Percentiles rank a stretch among this genome's conserved stretches.
Evolutionary conservation across 2,797 vertebrate genomes (phyloP).

Genomic region (Mormyrus hasselquistii): DNA sequence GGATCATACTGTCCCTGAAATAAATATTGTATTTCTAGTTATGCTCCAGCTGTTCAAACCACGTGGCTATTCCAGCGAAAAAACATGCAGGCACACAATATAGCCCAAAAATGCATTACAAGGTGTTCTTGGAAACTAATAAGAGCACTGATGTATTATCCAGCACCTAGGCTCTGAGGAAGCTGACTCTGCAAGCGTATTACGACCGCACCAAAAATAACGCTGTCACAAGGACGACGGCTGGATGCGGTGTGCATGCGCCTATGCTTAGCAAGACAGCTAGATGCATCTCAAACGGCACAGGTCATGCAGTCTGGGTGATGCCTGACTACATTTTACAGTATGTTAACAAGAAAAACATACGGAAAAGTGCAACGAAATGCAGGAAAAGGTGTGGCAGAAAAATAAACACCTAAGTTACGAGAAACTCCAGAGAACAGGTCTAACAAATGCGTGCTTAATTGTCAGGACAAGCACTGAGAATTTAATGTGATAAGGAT

Average conservation of each 20-base stretch:
- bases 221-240: not conserved
- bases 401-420: not conserved
- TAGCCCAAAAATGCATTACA: not conserved
- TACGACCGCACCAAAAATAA: not conserved
- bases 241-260: not conserved
- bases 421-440: not conserved
- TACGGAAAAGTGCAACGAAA: not conserved
- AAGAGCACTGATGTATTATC: not conserved
- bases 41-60: not conserved
- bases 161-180: not conserved
- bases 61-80: not conserved
- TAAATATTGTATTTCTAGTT: not conserved
- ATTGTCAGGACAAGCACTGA: not conserved
- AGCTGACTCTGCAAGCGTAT: not conserved
- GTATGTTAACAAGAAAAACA: not conserved
- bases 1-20: not conserved
- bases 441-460: not conserved
- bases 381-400: not conserved
- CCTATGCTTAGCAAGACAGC: not conserved
- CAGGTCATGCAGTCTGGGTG: not conserved
- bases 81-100: not conserved
- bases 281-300: not conserved
- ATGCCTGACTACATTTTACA: not conserved
- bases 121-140: not conserved
- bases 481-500: not conserved